phyloP scores from a whole-genome alignment of 2,797 vertebrate genomes.

The Eleutherodactylus coqui region DNA sequence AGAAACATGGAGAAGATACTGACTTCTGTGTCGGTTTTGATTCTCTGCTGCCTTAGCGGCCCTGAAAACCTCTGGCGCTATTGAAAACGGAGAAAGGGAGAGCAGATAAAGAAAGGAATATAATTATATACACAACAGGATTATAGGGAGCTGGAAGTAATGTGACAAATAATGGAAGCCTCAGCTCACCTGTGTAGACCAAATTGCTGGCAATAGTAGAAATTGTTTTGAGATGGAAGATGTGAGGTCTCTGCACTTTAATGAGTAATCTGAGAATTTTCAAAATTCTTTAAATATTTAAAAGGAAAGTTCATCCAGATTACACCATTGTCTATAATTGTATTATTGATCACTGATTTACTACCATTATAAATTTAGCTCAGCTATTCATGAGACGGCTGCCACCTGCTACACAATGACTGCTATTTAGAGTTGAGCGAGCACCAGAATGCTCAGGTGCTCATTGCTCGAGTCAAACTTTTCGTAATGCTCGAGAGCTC shows the following conservation, averaged over 20 bases:
- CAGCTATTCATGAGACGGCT: too few relatives aligned
- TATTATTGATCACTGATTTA: too few relatives aligned
- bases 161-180: not conserved
- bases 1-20: too few relatives aligned
- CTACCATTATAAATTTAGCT: too few relatives aligned
- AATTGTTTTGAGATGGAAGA: not conserved
- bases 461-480: too few relatives aligned
- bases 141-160: not conserved
- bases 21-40: not conserved
- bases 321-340: too few relatives aligned
- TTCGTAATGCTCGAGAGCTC: too few relatives aligned
- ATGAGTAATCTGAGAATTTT: not conserved
- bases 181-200: not conserved
- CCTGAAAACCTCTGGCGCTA: not conserved
- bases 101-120: not conserved
- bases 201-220: not conserved
- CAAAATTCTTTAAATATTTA: not conserved
- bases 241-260: not conserved
- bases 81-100: constrained; percentile 9
- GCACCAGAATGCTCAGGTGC: too few relatives aligned
- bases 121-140: constrained; percentile 4
- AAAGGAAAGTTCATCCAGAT: not conserved
- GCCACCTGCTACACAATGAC: too few relatives aligned
- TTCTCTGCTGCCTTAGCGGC: constrained; percentile 8
- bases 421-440: too few relatives aligned